Evolutionary conservation across 2,797 vertebrate species (phyloP).

Genomic region (Pogonophryne albipinna): DNA sequence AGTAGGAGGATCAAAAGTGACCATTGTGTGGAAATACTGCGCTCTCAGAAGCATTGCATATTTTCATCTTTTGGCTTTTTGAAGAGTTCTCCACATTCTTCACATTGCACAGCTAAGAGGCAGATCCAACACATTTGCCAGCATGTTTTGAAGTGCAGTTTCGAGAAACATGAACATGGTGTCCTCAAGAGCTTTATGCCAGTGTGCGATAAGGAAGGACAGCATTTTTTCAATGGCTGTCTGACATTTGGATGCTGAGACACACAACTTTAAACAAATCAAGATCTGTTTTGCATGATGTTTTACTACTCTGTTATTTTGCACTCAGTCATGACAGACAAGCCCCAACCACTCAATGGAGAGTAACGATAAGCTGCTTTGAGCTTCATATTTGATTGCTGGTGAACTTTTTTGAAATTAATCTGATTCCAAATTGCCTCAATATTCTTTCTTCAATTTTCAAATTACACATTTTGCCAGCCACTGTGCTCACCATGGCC

Average conservation of each 20-base stretch:
- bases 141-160: conserved; percentile 22
- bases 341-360: background rate
- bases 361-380: background rate
- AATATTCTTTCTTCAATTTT: background rate
- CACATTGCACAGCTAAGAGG: conserved; percentile 47
- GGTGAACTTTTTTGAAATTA: background rate
- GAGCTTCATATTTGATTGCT: background rate
- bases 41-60: conserved; percentile 55
- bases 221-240: conserved; percentile 8
- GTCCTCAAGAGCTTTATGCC: background rate
- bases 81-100: conserved; percentile 62
- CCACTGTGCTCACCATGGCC: background rate
- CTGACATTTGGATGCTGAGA: background rate
- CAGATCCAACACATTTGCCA: conserved; percentile 24
- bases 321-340: conserved; percentile 4
- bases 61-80: conserved; percentile 64
- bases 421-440: background rate
- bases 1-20: conserved; percentile 26
- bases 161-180: conserved; percentile 13
- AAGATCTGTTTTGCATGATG: background rate
- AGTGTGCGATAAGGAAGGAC: conserved; percentile 5
- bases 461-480: conserved; percentile 7
- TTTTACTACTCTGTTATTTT: background rate
- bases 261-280: background rate
- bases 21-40: conserved; percentile 58